These are phyloP conservation scores for Hafferia zeledoni DNA, from an alignment of 2,797 vertebrate species.

Conservation along the genomic window DNA sequence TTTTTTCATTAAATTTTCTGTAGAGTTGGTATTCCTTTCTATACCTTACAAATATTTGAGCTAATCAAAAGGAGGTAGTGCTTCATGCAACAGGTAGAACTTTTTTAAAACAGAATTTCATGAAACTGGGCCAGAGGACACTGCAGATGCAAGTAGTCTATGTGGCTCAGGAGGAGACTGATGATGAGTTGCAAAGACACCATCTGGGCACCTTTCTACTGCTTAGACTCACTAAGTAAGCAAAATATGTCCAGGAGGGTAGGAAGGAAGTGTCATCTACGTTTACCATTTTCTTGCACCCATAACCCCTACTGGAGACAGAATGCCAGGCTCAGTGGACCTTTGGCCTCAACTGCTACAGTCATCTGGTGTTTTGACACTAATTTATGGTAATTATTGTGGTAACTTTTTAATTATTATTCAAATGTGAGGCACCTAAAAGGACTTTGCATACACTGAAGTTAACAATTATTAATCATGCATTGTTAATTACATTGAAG, in stretches of 20 bases:
- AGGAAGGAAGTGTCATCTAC: not conserved
- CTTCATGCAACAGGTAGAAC: not conserved
- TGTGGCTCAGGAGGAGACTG: not conserved
- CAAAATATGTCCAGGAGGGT: not conserved
- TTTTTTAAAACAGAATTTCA: not conserved
- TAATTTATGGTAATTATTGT: constrained; percentile 33
- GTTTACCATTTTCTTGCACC: not conserved
- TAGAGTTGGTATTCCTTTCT: not conserved
- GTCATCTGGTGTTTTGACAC: not conserved
- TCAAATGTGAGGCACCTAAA: not conserved
- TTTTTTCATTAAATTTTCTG: not conserved
- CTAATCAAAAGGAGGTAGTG: not conserved
- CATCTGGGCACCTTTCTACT: not conserved
- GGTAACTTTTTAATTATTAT: not conserved
- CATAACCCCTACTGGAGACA: not conserved
- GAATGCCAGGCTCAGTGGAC: not conserved
- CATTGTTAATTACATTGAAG: not conserved
- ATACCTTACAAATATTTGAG: not conserved
- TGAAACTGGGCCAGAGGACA: not conserved
- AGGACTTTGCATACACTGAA: not conserved
- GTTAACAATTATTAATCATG: not conserved
- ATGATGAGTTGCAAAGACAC: not conserved
- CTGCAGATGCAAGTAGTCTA: not conserved
- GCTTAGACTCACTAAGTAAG: not conserved
- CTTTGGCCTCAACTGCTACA: not conserved